Percentiles rank a stretch among this genome's conserved stretches.
Evolutionary conservation across 2,113 vertebrate species (phyloP).

Genomic region (Mormyrus iriodes): DNA sequence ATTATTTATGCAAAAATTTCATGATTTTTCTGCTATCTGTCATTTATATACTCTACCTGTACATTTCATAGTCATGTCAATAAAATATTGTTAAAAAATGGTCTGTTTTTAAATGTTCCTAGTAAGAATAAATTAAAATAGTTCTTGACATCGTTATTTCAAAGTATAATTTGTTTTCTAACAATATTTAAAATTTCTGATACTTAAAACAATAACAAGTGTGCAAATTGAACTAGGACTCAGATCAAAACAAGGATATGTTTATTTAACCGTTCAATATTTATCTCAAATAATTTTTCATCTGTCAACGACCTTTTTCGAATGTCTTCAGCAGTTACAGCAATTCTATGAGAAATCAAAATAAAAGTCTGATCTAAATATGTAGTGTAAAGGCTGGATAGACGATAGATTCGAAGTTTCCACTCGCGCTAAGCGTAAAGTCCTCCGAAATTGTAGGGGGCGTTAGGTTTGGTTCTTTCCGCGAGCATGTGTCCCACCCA

Average conservation of each 20-base stretch:
- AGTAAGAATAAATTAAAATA: not conserved
- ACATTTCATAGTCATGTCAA: not conserved
- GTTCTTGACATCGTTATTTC: not conserved
- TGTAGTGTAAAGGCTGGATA: not conserved
- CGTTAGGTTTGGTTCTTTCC: not conserved
- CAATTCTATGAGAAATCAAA: not conserved
- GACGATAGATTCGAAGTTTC: not conserved
- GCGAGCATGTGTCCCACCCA: not conserved
- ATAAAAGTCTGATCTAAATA: not conserved
- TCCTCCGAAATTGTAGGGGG: constrained; percentile 1
- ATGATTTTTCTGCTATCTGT: not conserved
- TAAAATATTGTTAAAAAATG: not conserved
- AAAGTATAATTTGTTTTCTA: not conserved
- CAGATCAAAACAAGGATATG: no score
- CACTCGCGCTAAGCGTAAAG: not conserved
- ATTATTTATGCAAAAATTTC: not conserved
- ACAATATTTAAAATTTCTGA: not conserved
- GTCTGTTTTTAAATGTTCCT: not conserved
- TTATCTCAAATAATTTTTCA: not conserved
- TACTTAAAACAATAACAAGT: not conserved
- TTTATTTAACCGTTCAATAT: not conserved
- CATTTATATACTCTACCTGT: not conserved
- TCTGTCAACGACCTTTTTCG: not conserved
- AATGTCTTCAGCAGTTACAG: not conserved
- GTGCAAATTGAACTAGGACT: not conserved